A percentile compares a stretch with the other conserved stretches of the same genome.
Evolutionary conservation across 2,888 invertebrate species (phyloP).

Genomic region (Laothoe populi): DNA sequence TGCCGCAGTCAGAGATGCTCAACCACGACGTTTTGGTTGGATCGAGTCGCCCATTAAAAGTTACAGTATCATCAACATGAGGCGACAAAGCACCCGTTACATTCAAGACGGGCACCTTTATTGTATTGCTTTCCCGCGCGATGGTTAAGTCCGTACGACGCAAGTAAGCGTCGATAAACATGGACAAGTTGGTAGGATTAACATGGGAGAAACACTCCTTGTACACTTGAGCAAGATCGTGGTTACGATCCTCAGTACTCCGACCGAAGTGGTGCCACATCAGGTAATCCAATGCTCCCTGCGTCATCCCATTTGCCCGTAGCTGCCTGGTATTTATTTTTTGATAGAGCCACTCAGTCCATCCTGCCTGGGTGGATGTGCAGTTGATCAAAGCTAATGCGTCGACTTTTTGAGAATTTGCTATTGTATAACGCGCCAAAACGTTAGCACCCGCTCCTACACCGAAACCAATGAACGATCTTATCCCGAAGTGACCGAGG

Average conservation of each 20-base stretch:
- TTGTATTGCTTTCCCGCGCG: slow-evolving; percentile 85
- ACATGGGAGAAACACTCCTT: slow-evolving; percentile 97
- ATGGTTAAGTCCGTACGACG: slow-evolving; percentile 96
- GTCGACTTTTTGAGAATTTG: slow-evolving; percentile 94
- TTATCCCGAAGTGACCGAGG: slow-evolving; percentile 94
- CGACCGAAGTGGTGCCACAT: slow-evolving; percentile 99
- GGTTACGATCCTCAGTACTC: slow-evolving; percentile 94
- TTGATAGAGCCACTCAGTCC: slow-evolving; percentile 99
- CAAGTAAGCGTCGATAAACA: slow-evolving; percentile 97
- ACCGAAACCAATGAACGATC: slow-evolving; percentile 97
- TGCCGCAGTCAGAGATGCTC: slow-evolving; percentile 99
- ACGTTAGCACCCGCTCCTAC: slow-evolving; percentile 99
- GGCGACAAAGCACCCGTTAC: slow-evolving; percentile 97
- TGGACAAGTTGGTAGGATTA: slow-evolving; percentile 96
- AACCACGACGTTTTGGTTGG: slow-evolving; percentile 99
- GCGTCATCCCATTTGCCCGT: slow-evolving; percentile 95
- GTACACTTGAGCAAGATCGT: slow-evolving; percentile 97
- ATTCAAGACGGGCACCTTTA: slow-evolving; percentile 95
- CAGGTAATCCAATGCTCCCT: slow-evolving; percentile 96
- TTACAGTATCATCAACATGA: slow-evolving; percentile 98
- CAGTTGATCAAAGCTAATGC: slow-evolving; percentile 97
- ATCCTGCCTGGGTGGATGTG: slow-evolving; percentile 96
- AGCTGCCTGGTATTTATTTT: slow-evolving; percentile 96
- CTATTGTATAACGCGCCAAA: slow-evolving; percentile 94
- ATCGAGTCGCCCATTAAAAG: slow-evolving; percentile 97